Conservation (phyloP, 2,797 vertebrate genomes). For the Diplodus puntazzo region DNA sequence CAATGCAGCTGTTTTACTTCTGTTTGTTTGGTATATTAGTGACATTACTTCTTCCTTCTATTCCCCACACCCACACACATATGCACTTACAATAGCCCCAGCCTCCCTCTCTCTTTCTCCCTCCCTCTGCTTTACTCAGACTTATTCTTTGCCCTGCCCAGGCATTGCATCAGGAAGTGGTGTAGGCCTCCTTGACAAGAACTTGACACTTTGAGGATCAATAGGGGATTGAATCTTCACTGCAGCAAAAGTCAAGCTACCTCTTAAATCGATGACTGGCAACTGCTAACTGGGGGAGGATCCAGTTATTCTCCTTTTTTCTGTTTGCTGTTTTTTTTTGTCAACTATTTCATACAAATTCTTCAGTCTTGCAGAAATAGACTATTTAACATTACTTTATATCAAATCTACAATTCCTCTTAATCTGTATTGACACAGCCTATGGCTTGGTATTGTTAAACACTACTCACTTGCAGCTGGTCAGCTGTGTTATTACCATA, state of each 20-base stretch:
- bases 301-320: conserved; percentile 44
- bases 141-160: conserved; percentile 29
- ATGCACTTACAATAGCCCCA: not conserved
- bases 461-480: not conserved
- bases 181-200: conserved; percentile 69
- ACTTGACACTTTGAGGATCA: conserved; percentile 68
- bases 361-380: not conserved
- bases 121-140: conserved; percentile 32
- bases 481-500: not conserved
- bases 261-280: conserved; percentile 69
- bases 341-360: not conserved
- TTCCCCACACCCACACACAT: conserved; percentile 14
- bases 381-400: not conserved
- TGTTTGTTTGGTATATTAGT: conserved; percentile 21
- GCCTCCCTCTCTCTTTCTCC: conserved; percentile 4
- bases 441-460: not conserved
- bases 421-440: not conserved
- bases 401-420: too few species aligned
- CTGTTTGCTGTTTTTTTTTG: not conserved
- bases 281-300: conserved; percentile 60
- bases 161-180: conserved; percentile 66
- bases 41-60: not conserved
- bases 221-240: conserved; percentile 77
- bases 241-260: conserved; percentile 67
- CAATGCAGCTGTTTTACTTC: conserved; percentile 11